Base-by-base conservation (phyloP, 2,797 vertebrate species). In the Pseudopleuronectes americanus region DNA sequence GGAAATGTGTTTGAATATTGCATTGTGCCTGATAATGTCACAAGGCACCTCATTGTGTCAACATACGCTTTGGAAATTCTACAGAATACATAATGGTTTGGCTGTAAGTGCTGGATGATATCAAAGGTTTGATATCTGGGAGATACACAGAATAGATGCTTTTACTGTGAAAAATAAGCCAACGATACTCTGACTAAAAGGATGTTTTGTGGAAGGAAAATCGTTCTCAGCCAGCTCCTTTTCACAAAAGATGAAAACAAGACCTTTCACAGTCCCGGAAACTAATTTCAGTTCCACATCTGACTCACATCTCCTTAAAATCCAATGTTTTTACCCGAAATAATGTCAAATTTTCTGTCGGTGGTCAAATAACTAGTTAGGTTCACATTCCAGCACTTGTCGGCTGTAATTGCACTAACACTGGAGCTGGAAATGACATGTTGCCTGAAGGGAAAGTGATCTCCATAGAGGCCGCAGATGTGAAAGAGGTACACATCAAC, bases 401-500 rank as follows among this genome's bases (percentile, higher is more conserved):
- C 41, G 8, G 31, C 58, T 57, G 14, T 76, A 41, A 43, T 54
- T 54, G 49, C 54, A 54, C 68, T 68, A 60, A 49, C 28, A 16
- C 13, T 71, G 7, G 63, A 22, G 26, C 59, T 69, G 61, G 14
- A 67, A 72, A 78, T 52, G 21, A 41, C 65, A 52, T 61, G 21
- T 8, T 22, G 54, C 66, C 52, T 16, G 24, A 66, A 61, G 63
- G 55, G 28, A 66, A 21, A 52, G 41, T 41, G 64, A 56, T 54
- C n/a, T 22, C 59, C 19, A 10, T 26, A 71, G 41, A 69, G 17
- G n/a, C 48, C 6, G 0, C 66, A 74, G 67, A 28, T 70, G 41
- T 79, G 64, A 47, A 49, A 57, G 23, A 63, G 16, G 47, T 43
- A 45, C 31, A 31, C 21, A 43, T 43, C 41, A 47, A 33, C 21